A percentile compares a stretch with the other conserved stretches of the same genome.
Conservation (phyloP, 2,888 invertebrate genomes). For the Frankliniella fusca region DNA sequence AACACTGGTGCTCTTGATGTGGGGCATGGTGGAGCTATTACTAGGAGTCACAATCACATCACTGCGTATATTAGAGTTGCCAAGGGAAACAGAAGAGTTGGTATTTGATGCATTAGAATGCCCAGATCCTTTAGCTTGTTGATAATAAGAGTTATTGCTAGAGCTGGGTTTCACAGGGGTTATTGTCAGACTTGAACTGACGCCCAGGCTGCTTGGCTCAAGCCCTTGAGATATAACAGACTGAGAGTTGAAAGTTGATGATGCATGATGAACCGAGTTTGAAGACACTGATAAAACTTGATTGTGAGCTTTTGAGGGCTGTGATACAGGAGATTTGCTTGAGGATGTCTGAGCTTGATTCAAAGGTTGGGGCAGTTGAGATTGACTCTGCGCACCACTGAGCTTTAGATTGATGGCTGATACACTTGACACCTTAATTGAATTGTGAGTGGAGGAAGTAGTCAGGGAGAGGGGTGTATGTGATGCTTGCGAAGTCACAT, state of each 20-base stretch:
- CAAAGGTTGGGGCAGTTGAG: neutral
- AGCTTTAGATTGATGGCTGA: neutral
- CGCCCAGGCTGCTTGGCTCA: neutral
- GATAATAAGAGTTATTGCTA: neutral
- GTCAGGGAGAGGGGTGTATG: neutral
- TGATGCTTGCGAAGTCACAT: neutral
- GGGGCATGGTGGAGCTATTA: neutral
- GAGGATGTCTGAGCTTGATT: neutral
- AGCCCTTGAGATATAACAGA: neutral
- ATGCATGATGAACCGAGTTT: neutral
- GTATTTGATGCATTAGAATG: neutral
- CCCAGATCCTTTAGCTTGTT: neutral
- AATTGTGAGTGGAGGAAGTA: neutral
- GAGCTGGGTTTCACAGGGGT: constrained; percentile 8
- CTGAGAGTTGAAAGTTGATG: neutral
- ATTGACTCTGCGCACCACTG: neutral
- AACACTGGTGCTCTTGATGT: constrained; percentile 4
- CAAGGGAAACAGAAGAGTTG: neutral
- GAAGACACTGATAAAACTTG: neutral
- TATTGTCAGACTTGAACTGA: constrained; percentile 11
- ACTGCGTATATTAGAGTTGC: neutral
- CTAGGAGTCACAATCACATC: constrained; percentile 18
- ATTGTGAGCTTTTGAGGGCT: neutral
- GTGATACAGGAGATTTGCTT: neutral
- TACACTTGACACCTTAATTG: constrained; percentile 2